Evolutionary conservation across 2,888 invertebrate species (phyloP).

Genomic region (Conops quadrifasciatus): DNA sequence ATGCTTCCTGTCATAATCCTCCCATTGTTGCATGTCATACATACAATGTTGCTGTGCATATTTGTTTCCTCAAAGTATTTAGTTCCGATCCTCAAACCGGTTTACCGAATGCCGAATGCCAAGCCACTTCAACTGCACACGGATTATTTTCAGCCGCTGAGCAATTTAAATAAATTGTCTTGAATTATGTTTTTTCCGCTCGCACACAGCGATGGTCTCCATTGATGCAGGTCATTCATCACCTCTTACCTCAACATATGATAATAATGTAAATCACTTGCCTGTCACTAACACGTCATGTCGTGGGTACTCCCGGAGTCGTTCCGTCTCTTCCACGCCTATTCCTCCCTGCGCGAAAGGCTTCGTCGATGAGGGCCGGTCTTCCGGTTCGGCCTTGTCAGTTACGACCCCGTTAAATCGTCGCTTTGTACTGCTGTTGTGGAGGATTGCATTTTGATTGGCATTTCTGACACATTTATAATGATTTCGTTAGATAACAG

Average conservation of each 20-base stretch:
- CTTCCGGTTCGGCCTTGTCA: background rate
- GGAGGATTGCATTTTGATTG: background rate
- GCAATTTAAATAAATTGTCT: background rate
- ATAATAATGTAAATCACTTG: constrained; percentile 36
- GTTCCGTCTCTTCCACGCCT: background rate
- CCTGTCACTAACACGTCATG: constrained; percentile 18
- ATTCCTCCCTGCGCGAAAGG: background rate
- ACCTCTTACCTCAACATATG: constrained; percentile 39
- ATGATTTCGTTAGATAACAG: background rate
- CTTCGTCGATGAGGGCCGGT: background rate
- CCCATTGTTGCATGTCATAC: background rate
- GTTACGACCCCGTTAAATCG: background rate
- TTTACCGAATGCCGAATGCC: constrained; percentile 1
- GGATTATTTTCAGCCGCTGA: background rate
- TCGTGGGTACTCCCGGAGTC: background rate
- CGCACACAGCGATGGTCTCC: constrained; percentile 35
- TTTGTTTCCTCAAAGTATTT: background rate
- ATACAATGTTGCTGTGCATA: background rate
- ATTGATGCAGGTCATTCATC: constrained; percentile 39
- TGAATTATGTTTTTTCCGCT: background rate
- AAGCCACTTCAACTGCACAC: background rate
- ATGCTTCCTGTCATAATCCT: background rate
- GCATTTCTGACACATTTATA: background rate
- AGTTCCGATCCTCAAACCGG: background rate
- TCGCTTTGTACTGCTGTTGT: background rate